Evolutionary conservation across 2,888 invertebrate species (phyloP).

Genomic region (Caenorhabditis angaria): DNA sequence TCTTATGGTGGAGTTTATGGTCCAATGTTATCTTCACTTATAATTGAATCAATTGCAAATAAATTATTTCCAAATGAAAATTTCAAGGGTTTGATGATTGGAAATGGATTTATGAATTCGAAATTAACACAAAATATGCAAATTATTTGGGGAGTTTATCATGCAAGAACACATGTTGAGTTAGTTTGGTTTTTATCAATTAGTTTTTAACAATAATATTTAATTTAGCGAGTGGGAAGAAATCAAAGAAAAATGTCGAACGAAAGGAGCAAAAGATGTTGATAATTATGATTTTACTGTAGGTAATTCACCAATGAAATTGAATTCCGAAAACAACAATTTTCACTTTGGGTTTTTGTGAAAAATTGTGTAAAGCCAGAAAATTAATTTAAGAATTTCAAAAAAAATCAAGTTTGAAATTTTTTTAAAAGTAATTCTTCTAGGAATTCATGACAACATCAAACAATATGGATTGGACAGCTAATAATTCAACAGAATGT

Average conservation of each 20-base stretch:
- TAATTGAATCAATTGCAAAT: constrained; percentile 61
- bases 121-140: constrained; percentile 40
- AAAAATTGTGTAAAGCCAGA: too few species aligned
- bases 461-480: constrained; percentile 46
- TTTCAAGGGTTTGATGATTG: constrained; percentile 51
- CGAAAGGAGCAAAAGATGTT: constrained; percentile 28
- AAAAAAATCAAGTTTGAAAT: neutral
- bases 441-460: constrained; percentile 32
- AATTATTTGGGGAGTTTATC: constrained; percentile 53
- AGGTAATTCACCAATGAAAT: too few species aligned
- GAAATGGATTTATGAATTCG: constrained; percentile 42
- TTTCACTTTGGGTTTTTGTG: too few species aligned
- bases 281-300: constrained; percentile 39
- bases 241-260: constrained; percentile 40
- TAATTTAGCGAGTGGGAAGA: constrained; percentile 43
- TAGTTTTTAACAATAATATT: neutral
- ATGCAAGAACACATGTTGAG: constrained; percentile 44
- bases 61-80: constrained; percentile 44
- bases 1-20: constrained; percentile 74
- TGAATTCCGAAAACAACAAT: too few species aligned
- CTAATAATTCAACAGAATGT: constrained; percentile 43
- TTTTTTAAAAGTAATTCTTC: constrained; percentile 6
- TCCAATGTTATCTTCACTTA: constrained; percentile 72
- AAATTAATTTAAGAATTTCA: too few species aligned
- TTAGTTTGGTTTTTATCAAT: neutral